Percentiles rank a stretch among this genome's conserved stretches.
Evolutionary conservation across 2,888 invertebrate species (phyloP).

Genomic region (Mythimna ferrago): DNA sequence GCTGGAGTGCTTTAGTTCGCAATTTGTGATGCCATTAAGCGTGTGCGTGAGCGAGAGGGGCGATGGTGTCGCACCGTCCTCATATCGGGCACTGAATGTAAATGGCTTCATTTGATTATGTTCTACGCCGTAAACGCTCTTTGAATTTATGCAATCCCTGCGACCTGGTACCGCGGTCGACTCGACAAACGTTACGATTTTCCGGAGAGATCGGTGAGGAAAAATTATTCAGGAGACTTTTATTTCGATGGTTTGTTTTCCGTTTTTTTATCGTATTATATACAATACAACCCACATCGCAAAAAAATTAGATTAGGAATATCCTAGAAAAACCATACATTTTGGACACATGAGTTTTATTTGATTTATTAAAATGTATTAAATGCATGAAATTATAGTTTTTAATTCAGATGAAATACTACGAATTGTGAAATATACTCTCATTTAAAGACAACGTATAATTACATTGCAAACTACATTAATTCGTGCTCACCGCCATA

Average conservation of each 20-base stretch:
- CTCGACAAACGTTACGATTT: conserved; percentile 71
- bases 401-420: not conserved
- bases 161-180: conserved; percentile 73
- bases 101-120: conserved; percentile 89
- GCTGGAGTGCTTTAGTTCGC: conserved; percentile 79
- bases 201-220: conserved; percentile 59
- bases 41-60: conserved; percentile 80
- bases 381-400: not conserved
- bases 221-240: conserved; percentile 49
- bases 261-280: not conserved
- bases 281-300: not conserved
- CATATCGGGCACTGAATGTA: conserved; percentile 84
- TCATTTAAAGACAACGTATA: conserved; percentile 11
- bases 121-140: conserved; percentile 83
- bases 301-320: not conserved
- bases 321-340: not conserved
- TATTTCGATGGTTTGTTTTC: conserved; percentile 25
- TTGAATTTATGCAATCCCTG: conserved; percentile 86
- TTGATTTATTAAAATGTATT: not conserved
- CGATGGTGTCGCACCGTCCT: conserved; percentile 73
- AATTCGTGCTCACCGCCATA: conserved; percentile 21
- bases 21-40: conserved; percentile 87
- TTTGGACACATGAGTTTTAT: conserved; percentile 5
- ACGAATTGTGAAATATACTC: not conserved
- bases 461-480: conserved; percentile 15